Conservation (phyloP, 2,888 invertebrate species). For the Adineta ricciae region DNA sequence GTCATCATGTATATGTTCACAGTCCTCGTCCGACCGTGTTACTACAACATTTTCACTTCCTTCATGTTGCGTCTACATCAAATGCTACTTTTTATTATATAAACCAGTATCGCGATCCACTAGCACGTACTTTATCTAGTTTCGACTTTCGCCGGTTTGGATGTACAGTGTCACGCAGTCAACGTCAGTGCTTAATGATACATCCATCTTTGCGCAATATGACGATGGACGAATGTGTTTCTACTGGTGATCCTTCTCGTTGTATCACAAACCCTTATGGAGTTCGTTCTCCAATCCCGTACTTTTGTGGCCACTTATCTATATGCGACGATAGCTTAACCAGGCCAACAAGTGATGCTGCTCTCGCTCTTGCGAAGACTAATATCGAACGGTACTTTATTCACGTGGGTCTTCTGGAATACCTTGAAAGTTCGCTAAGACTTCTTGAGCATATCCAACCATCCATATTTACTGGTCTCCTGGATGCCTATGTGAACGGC, state of each 20-base stretch:
- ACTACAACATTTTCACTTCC: neutral
- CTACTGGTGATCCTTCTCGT: neutral
- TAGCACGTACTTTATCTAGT: neutral
- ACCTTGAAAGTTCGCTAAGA: neutral
- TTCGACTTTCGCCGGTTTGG: neutral
- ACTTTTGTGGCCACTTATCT: neutral
- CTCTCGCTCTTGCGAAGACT: neutral
- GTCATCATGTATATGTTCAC: neutral
- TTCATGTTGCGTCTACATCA: neutral
- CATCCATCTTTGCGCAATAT: neutral
- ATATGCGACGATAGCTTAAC: neutral
- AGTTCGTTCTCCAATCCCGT: neutral
- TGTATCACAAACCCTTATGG: neutral
- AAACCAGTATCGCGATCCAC: neutral
- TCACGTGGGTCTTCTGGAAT: neutral
- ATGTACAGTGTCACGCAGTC: rapidly evolving
- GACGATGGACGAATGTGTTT: neutral
- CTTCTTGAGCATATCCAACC: neutral
- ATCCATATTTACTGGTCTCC: neutral
- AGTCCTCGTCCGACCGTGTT: neutral
- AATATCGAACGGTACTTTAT: neutral
- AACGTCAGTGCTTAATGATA: neutral
- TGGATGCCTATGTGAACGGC: neutral
- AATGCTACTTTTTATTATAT: neutral
- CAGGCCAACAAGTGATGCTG: neutral